Percentiles rank a stretch among this genome's conserved stretches.
Conservation (phyloP, 1,140 invertebrate species). For the Melipona quadrifasciata region DNA sequence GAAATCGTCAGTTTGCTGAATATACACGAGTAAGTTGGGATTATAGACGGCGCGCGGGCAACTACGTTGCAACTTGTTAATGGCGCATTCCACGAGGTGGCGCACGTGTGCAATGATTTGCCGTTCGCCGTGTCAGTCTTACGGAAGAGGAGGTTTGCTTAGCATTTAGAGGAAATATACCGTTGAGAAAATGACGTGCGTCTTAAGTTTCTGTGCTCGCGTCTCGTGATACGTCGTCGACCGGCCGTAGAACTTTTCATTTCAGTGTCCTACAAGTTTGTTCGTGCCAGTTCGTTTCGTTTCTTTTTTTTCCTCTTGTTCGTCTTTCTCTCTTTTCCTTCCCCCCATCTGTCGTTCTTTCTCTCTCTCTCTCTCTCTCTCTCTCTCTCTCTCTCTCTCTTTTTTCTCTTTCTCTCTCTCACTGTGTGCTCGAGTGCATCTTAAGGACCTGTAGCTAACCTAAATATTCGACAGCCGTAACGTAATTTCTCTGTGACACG, state of each 20-base stretch:
- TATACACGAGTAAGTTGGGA: not conserved
- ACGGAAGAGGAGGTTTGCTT: conserved; percentile 75
- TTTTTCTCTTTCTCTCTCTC: not conserved
- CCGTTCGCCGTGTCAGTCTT: conserved; percentile 67
- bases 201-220: conserved; percentile 83
- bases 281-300: conserved; percentile 14
- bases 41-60: conserved; percentile 14
- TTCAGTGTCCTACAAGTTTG: conserved; percentile 16
- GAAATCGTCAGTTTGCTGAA: not conserved
- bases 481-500: conserved; percentile 63
- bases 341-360: too few species aligned
- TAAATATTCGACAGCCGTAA: conserved; percentile 67
- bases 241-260: not conserved
- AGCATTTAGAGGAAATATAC: conserved; percentile 75
- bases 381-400: not conserved
- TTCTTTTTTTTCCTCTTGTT: conserved; percentile 67
- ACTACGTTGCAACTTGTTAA: conserved; percentile 21
- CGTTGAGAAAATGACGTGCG: conserved; percentile 83
- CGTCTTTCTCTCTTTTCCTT: conserved; percentile 74
- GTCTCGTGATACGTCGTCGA: conserved; percentile 81
- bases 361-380: not conserved
- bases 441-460: conserved; percentile 58
- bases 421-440: conserved; percentile 38
- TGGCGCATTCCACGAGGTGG: conserved; percentile 58
- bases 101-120: conserved; percentile 66